A percentile compares a stretch with the other conserved stretches of the same genome.
phyloP scores from a whole-genome alignment of 2,888 invertebrate species.

The Tachina lurida region DNA sequence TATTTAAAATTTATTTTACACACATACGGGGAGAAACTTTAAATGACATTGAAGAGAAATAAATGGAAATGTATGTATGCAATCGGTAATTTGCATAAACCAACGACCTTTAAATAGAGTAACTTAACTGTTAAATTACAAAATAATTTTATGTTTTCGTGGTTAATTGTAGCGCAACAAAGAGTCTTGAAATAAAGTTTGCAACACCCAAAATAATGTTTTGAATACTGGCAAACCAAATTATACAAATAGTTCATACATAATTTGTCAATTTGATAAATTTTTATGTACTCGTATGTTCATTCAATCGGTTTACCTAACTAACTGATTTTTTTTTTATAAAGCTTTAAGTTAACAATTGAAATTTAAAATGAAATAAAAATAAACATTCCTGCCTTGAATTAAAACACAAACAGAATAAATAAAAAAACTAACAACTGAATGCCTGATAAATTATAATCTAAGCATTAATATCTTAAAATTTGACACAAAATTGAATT shows the following conservation, averaged over 20 bases:
- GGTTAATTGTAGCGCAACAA: constrained; percentile 21
- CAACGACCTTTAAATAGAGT: constrained; percentile 26
- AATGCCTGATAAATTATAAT: constrained; percentile 18
- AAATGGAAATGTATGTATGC: neutral
- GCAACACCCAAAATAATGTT: constrained; percentile 2
- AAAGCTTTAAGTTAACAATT: constrained; percentile 5
- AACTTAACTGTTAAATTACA: constrained; percentile 17
- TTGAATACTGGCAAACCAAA: neutral
- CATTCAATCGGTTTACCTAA: constrained; percentile 43
- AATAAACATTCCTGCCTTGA: constrained; percentile 55
- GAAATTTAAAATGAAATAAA: constrained; percentile 12
- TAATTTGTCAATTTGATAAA: constrained; percentile 42
- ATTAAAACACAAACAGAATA: constrained; percentile 51
- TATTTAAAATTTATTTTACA: neutral
- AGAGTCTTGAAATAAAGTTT: constrained; percentile 5
- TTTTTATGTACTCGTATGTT: neutral
- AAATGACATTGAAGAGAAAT: no score
- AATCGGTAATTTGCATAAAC: constrained; percentile 5
- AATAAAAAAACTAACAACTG: constrained; percentile 30
- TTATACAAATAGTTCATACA: constrained; percentile 23
- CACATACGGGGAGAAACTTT: no score
- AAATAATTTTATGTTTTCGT: neutral
- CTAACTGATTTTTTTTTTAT: neutral
- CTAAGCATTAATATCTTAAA: constrained; percentile 18
- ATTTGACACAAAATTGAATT: neutral